phyloP scores from a whole-genome alignment of 2,888 invertebrate genomes.

The Dryomyza anilis region DNA sequence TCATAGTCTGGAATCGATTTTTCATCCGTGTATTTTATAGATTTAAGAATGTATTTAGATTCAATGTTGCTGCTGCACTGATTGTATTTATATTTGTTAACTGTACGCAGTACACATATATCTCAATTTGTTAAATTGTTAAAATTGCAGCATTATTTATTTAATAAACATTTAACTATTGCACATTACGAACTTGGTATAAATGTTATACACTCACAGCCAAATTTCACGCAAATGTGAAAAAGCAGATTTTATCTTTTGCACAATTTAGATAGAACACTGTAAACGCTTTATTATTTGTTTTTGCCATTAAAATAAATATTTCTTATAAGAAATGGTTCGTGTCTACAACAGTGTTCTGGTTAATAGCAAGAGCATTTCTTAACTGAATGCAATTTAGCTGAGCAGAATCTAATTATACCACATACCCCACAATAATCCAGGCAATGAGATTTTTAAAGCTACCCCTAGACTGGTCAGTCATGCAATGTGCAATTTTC shows the following conservation, averaged over 20 bases:
- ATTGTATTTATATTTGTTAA: too few relatives aligned
- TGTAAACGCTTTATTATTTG: not conserved
- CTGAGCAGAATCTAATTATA: slow-evolving; percentile 3
- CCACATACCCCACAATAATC: not conserved
- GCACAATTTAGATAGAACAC: not conserved
- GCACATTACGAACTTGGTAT: too few relatives aligned
- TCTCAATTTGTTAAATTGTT: too few relatives aligned
- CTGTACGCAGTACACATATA: too few relatives aligned
- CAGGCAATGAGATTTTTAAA: too few relatives aligned
- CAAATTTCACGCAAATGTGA: not conserved
- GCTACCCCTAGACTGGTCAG: too few relatives aligned
- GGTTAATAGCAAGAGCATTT: not conserved
- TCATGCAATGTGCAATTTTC: too few relatives aligned
- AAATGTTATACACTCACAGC: too few relatives aligned
- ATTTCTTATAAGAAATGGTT: not conserved
- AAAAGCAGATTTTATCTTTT: not conserved
- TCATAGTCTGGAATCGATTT: slow-evolving; percentile 44
- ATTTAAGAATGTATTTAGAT: too few relatives aligned
- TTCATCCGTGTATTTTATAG: slow-evolving; percentile 30
- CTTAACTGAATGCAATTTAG: not conserved
- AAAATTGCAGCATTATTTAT: too few relatives aligned
- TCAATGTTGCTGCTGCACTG: too few relatives aligned
- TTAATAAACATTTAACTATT: too few relatives aligned
- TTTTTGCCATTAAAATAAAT: not conserved
- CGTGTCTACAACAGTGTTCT: not conserved